These are phyloP conservation scores for Nothocercus nigrocapillus DNA, from an alignment of 2,113 vertebrate genomes.

Conservation along the genomic window DNA sequence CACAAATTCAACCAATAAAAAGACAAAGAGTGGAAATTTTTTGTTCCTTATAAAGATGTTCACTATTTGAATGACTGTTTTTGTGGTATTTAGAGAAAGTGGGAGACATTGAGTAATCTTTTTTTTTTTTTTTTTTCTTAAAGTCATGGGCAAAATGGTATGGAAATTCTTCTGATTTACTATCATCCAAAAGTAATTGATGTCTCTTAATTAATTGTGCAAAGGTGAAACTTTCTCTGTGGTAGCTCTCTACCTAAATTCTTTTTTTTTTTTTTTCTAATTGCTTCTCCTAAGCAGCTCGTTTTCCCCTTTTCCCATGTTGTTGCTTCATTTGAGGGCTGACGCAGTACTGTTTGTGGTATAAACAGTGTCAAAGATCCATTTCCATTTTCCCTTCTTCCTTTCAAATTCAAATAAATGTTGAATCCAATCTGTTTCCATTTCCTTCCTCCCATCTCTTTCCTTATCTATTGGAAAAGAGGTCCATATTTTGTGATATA, in stretches of 20 bases:
- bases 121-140: not conserved
- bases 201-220: not conserved
- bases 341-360: not conserved
- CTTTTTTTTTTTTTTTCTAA: not conserved
- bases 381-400: not conserved
- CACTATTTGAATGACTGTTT: not conserved
- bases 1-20: not conserved
- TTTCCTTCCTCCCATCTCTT: not conserved
- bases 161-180: not conserved
- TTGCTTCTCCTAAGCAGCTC: not conserved
- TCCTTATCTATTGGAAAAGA: not conserved
- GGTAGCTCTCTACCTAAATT: not conserved
- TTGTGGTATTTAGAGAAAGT: not conserved
- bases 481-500: not conserved
- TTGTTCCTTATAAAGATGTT: not conserved
- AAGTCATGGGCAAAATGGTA: not conserved
- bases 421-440: not conserved
- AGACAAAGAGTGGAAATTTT: not conserved
- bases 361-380: not conserved
- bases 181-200: not conserved
- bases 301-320: not conserved
- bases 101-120: not conserved
- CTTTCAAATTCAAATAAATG: not conserved
- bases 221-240: not conserved
- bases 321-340: not conserved